Evolutionary conservation across 2,888 invertebrate species (phyloP), one percentile per base, ranked within the genome.

Genomic region (Platycheirus rosarum): DNA sequence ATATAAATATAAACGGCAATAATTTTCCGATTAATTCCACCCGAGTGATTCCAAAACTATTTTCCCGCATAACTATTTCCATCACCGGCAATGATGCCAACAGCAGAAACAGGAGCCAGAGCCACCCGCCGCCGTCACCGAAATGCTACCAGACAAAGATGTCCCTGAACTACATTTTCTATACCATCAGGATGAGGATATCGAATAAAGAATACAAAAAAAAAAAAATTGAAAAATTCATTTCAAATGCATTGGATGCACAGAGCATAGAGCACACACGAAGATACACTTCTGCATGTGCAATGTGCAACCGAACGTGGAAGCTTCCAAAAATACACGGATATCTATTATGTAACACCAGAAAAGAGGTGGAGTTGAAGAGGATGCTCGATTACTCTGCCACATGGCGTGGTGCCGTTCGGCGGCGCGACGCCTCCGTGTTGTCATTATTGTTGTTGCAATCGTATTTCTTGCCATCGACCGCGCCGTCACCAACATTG

Each of bases 1-100:
- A 35, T 76, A 76, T 63, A 80, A 70, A 80, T 80, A 70, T 75
- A 77, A 82, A 82, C 60, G 71, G 73, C 68, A 82, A 82, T 82
- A 77, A 82, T 82, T 82, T 82, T 82, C 63, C 82, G 73, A 80
- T 82, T 82, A 82, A 82, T 82, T 82, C 65, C 77, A 44, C 63
- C 20, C 77, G 71, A 82, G 51, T 63, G 82, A 73, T 68, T 82
- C 73, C 42, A 68, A 82, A 82, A 77, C 71, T 76, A 66, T 82
- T 76, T 76, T 70, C 71, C 71, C 37, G 55, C 80, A 77, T 55
- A 82, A 62, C 71, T 32, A 37, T 48, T 29, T 35, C 51, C 32
- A 32, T 32, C 40, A 7, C 8, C 14, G 3, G 16, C 14, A 2
- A 14, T 9, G 29, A 13, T 2, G 9, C 40, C 7, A 42, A 2